Base-by-base conservation (phyloP, 1,140 invertebrate species). In the Drosophila tsacasi region DNA sequence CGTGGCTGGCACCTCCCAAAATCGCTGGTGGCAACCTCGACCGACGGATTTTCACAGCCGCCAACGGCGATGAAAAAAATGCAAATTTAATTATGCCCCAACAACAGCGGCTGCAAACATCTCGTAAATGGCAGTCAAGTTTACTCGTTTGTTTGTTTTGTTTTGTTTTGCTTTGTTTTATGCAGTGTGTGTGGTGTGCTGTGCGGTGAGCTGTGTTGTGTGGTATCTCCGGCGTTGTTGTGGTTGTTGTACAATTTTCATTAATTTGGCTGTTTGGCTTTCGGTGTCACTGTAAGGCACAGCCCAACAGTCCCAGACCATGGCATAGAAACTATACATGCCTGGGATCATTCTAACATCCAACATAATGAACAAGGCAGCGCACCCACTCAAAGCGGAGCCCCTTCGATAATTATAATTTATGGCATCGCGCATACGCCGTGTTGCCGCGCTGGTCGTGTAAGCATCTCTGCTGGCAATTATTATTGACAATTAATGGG, bases 401-500 rank as follows among this genome's bases (percentile, higher is more conserved):
- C 64, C 71, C 58, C 65, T 69, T 54, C 32, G 32, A 32, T 57
- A 57, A 37, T 59, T 59, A 57, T 79, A 83, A 80, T 83, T 80
- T 79, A 80, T 83, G 66, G 81, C 81, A 68, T 84, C 81, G 62
- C 37, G 60, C 55, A 83, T 66, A 76, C 78, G 72, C 78, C 78
- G 47, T 66, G 58, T 69, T 55, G 21, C 23, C 39, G 21, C 46
- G 12, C 35, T 47, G 27, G 30, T 42, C 61, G 40, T 79, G 50
- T 46, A 47, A 65, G 76, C 76, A 76, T 83, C 81, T 79, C 62
- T 71, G 35, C 46, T 37, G 50, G 62, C 76, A 65, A 83, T 76
- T 76, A 83, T 57, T 76, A 77, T 81, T 78, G 77, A 69, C 77
- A 81, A 84, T 84, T 81, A 84, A 85, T 85, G 73, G 58, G 73